phyloP scores from a whole-genome alignment of 2,888 invertebrate species.

The Lacanobia wlatinum region DNA sequence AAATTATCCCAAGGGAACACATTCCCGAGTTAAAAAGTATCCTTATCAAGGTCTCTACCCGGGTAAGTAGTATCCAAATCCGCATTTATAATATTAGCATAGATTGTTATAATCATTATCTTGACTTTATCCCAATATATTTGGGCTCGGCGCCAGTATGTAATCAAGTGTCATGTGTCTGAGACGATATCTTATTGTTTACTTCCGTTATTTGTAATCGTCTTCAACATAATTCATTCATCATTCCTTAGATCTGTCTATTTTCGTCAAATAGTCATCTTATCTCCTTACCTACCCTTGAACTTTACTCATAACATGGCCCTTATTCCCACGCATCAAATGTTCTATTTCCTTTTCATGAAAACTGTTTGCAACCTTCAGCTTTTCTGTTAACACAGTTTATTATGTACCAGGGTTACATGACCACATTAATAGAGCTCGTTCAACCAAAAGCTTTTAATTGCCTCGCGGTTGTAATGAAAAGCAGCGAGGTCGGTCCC shows the following conservation, averaged over 20 bases:
- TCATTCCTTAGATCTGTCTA: no score
- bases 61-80: no score
- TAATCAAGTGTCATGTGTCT: neutral
- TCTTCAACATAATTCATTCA: neutral
- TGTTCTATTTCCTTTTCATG: neutral
- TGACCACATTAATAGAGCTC: conserved; percentile 27
- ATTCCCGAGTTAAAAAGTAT: no score
- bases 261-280: neutral
- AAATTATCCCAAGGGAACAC: no score
- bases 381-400: neutral
- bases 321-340: neutral
- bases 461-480: conserved; percentile 68
- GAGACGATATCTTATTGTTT: conserved; percentile 3
- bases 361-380: neutral
- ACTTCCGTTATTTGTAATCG: neutral
- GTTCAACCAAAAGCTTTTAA: conserved; percentile 50
- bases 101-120: conserved; percentile 3
- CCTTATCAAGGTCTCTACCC: no score
- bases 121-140: conserved; percentile 20
- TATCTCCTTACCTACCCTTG: neutral
- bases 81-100: no score
- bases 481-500: conserved; percentile 78
- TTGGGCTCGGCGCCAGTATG: conserved; percentile 25
- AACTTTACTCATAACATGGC: conserved; percentile 4
- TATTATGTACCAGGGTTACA: conserved; percentile 27